phyloP scores from a whole-genome alignment of 2,888 invertebrate genomes.

The Xestia c-nigrum region DNA sequence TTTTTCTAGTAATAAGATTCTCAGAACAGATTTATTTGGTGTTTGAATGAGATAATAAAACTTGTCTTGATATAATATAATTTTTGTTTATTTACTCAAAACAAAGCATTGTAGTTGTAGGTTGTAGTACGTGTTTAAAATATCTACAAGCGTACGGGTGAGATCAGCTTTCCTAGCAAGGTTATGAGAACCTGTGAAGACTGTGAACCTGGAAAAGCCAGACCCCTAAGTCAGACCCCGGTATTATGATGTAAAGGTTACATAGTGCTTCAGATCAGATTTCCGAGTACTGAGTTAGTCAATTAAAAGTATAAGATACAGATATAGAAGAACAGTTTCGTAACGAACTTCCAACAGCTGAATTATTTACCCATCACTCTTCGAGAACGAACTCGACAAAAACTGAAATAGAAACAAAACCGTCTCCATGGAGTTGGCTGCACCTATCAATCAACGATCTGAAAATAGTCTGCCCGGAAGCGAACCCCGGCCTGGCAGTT shows the following conservation, averaged over 20 bases:
- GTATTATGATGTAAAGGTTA: no score
- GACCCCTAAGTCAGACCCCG: no score
- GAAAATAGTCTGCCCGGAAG: conserved; percentile 82
- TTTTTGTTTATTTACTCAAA: not conserved
- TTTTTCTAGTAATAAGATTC: conserved; percentile 5
- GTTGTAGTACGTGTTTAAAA: not conserved
- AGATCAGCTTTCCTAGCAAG: no score
- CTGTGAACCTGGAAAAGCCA: no score
- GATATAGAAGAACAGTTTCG: not conserved
- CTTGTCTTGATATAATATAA: not conserved
- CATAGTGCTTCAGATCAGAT: no score
- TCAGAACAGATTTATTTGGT: not conserved
- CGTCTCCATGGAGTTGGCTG: conserved; percentile 65
- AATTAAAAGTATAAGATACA: no score
- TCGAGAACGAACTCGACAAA: conserved; percentile 40
- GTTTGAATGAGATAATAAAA: conserved; percentile 21
- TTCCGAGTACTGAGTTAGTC: no score
- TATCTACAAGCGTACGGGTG: no score
- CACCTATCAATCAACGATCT: conserved; percentile 77
- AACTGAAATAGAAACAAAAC: conserved; percentile 69
- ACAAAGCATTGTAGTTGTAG: no score
- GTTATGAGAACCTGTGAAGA: no score
- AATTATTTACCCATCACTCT: conserved; percentile 18
- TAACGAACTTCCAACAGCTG: conserved; percentile 33
- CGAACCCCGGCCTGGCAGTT: conserved; percentile 71